A percentile compares a stretch with the other conserved stretches of the same genome.
Evolutionary conservation across 2,797 vertebrate genomes (phyloP).

Genomic region (Sphenopsis melanotis): DNA sequence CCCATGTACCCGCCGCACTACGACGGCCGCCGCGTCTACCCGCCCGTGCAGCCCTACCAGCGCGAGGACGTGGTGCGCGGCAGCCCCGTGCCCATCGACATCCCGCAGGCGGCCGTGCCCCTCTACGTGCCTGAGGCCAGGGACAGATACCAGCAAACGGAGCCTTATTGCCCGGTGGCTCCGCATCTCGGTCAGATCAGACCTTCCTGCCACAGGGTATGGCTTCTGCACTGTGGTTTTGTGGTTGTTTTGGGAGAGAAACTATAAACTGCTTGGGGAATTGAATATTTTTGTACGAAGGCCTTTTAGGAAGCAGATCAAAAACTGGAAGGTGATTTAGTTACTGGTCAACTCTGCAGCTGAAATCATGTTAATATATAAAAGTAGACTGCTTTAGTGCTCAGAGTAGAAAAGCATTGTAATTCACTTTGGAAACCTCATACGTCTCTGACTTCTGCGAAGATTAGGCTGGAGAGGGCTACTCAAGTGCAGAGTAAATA

Average conservation of each 20-base stretch:
- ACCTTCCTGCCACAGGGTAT: slow-evolving; percentile 85
- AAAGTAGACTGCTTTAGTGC: not conserved
- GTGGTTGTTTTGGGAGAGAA: not conserved
- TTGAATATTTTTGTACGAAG: not conserved
- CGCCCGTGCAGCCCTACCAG: not conserved
- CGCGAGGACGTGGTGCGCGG: slow-evolving; percentile 89
- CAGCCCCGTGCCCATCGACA: slow-evolving; percentile 88
- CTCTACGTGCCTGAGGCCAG: slow-evolving; percentile 88
- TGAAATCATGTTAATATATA: not conserved
- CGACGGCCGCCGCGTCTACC: not conserved
- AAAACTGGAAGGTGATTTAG: not conserved
- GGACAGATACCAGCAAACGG: slow-evolving; percentile 87
- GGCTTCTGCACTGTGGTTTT: not conserved
- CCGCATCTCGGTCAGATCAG: slow-evolving; percentile 86
- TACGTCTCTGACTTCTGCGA: not conserved
- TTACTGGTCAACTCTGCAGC: not conserved
- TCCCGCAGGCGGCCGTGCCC: slow-evolving; percentile 80
- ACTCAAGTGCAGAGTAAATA: not conserved
- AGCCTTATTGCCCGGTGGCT: slow-evolving; percentile 86
- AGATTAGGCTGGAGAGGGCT: not conserved
- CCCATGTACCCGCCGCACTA: not conserved
- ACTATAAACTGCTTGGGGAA: not conserved
- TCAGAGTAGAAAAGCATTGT: not conserved
- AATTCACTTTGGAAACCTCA: not conserved
- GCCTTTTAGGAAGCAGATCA: rapidly evolving